A percentile compares a stretch with the other conserved stretches of the same genome.
Conservation (phyloP, 2,888 invertebrate species). For the Tenthredo distinguenda region DNA sequence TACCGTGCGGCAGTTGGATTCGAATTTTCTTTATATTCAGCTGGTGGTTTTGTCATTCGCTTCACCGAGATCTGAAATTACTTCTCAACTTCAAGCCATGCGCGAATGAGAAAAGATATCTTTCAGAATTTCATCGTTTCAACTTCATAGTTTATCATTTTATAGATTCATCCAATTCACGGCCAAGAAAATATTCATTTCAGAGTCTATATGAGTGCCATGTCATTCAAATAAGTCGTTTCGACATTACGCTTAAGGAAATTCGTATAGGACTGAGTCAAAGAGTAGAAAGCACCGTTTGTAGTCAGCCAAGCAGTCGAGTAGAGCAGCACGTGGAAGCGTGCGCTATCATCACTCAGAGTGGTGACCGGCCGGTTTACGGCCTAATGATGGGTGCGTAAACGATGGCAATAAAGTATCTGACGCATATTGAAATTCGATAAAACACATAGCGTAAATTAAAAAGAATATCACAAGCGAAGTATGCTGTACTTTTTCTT, state of each 20-base stretch:
- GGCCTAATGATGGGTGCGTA: neutral
- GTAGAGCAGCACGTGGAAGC: neutral
- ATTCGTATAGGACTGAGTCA: neutral
- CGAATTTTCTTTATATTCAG: neutral
- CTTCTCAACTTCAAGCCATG: neutral
- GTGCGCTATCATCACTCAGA: neutral
- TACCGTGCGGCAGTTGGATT: neutral
- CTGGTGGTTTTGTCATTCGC: neutral
- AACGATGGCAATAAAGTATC: constrained; percentile 12
- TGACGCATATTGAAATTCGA: constrained; percentile 8
- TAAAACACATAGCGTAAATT: neutral
- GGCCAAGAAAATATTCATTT: neutral
- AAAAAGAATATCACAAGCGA: neutral
- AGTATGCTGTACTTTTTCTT: neutral
- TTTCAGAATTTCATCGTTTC: neutral
- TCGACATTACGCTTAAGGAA: neutral
- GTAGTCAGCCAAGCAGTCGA: neutral
- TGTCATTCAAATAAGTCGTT: neutral
- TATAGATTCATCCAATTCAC: neutral
- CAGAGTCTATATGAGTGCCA: neutral
- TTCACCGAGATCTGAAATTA: constrained; percentile 4
- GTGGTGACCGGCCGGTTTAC: neutral
- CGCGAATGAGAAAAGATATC: neutral
- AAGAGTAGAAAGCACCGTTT: neutral
- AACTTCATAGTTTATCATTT: neutral